Base-by-base conservation (phyloP, 2,888 invertebrate species). In the Drosophila longiperda region DNA sequence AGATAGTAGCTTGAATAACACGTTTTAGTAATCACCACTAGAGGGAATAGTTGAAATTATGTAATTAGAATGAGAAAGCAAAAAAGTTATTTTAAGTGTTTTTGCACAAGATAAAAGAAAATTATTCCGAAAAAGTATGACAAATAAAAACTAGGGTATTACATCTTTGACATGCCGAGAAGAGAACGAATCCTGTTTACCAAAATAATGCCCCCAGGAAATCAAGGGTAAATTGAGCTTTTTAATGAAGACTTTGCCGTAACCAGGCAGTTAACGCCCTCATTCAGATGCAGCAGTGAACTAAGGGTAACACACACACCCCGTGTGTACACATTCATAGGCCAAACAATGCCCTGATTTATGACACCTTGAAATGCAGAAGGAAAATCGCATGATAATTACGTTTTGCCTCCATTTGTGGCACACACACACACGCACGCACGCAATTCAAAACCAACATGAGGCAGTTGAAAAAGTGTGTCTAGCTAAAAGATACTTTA, bases 361-460 rank as follows among this genome's bases (percentile, higher is more conserved):
- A 88, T 83, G 82, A 82, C 82, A 87, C 81, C 77, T 88, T 82
- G 67, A 77, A 85, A 83, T 85, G 85, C 82, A 80, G 85, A 81
- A 78, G 78, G 68, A 67, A 76, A 89, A 90, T 84, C 81, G 90
- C 89, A 83, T 85, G 87, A 83, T 87, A 89, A 90, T 89, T 89
- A 87, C 78, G 65, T 66, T 75, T 74, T 48, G 50, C 33, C 36
- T 50, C 40, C 20, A 3, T 34, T 29, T 1, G 34, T 6, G 20
- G 15, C 26, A 42, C 26, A 26, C 17, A 20, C 48, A 3, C n/a
- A 29, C 26, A n/a, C 15, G n/a, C n/a, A 11, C 23, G 50, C 59
- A 79, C 33, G 66, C 65, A 55, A 62, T 42, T 17, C 1, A 17
- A 33, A 29, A 9, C 1, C 3, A 38, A 42, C n/a, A 61, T 42